Evolutionary conservation across 2,888 invertebrate species (phyloP), one percentile per base, ranked within the genome.

Genomic region (Xestia xanthographa): DNA sequence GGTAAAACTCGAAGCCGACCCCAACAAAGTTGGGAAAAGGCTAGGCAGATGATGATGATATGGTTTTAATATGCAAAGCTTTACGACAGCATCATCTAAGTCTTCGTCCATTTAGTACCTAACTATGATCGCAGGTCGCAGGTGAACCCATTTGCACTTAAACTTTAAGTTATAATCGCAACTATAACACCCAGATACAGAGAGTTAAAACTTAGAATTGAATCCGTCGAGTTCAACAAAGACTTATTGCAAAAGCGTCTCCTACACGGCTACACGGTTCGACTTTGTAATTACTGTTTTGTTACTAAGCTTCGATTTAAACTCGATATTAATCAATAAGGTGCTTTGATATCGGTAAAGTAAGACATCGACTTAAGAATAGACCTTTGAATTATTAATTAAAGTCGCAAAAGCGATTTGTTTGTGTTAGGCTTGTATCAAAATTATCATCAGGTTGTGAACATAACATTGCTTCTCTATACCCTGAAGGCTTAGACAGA

Each of bases 201-300:
- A 72, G 58, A 72, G 53, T 75, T 80, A 66, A 78, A 81, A 84
- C 78, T 86, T 78, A 68, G 53, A 65, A 86, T 85, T 76, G 45
- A 78, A 80, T 80, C 63, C 26, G 80, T 60, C 58, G 72, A 67
- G 56, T 74, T 79, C 34, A 62, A 77, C 81, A 86, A 84, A 79
- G 75, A 53, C 60, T 72, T 65, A 75, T 38, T 41, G 38, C 74
- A 65, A 76, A 74, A 50, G 60, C 67, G 77, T 67, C 72, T 58
- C 48, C 20, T 58, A 22, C 48, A 50, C 72, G 62, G 45, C 26
- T 62, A 29, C 48, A 50, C 66, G 53, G 74, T 80, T 69, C 68
- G 53, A 76, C 66, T 77, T 69, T 66, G 60, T 81, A 86, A 81
- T 86, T 82, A 79, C 53, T 77, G 76, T 76, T 81, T 77, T 70